Evolutionary conservation across 2,888 invertebrate genomes (phyloP).

Genomic region (Aethes cnicana): DNA sequence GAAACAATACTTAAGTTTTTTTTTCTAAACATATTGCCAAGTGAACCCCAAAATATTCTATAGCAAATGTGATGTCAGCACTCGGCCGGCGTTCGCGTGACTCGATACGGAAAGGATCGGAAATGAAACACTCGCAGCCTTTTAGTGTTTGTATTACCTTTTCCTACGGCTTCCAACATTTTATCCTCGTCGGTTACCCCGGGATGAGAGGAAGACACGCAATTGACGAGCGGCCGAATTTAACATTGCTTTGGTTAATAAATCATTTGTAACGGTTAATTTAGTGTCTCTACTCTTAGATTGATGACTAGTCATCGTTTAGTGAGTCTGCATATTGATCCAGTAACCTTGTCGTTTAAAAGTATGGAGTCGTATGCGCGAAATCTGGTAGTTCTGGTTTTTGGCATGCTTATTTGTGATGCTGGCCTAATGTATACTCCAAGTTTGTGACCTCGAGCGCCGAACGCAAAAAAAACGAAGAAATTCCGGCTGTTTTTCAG

Average conservation of each 20-base stretch:
- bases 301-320: no score
- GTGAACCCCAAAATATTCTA: constrained; percentile 33
- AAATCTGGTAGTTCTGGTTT: no score
- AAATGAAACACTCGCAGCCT: constrained; percentile 60
- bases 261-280: no score
- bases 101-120: constrained; percentile 52
- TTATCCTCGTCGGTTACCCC: constrained; percentile 32
- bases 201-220: constrained; percentile 1
- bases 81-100: constrained; percentile 44
- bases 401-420: no score
- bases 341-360: no score
- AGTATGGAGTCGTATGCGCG: no score
- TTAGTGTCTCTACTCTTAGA: background rate
- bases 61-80: constrained; percentile 42
- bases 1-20: no score
- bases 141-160: constrained; percentile 53
- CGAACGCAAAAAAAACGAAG: background rate
- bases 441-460: background rate
- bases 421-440: no score
- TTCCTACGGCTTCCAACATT: constrained; percentile 40
- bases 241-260: no score
- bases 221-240: background rate
- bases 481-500: no score
- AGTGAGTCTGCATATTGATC: no score
- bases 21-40: no score